phyloP scores from a whole-genome alignment of 2,888 invertebrate species.

The Yponomeuta malinellus region DNA sequence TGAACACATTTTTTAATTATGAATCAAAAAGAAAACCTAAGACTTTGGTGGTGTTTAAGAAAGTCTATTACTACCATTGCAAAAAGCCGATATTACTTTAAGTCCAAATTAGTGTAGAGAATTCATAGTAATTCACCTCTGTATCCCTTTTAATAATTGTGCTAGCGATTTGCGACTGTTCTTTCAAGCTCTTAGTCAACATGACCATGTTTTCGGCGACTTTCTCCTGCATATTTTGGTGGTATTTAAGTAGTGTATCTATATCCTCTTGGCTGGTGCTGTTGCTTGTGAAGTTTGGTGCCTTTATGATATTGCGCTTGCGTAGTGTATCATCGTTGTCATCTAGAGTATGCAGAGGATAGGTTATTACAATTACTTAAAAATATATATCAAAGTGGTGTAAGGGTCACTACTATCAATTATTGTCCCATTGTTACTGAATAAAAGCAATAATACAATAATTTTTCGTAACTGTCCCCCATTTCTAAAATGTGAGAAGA shows the following conservation, averaged over 20 bases:
- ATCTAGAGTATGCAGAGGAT: conserved; percentile 33
- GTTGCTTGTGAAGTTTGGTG: conserved; percentile 63
- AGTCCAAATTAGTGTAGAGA: too few species aligned
- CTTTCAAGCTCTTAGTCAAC: conserved; percentile 90
- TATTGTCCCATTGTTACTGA: too few species aligned
- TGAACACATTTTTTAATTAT: too few species aligned
- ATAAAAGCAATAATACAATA: too few species aligned
- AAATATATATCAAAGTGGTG: too few species aligned
- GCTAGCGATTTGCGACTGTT: conserved; percentile 92
- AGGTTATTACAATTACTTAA: not conserved
- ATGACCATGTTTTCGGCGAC: conserved; percentile 96
- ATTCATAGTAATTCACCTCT: conserved; percentile 69
- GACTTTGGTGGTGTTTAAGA: too few species aligned
- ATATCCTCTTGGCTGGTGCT: conserved; percentile 80
- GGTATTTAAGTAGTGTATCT: conserved; percentile 89
- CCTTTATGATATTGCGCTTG: conserved; percentile 72
- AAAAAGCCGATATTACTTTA: too few species aligned
- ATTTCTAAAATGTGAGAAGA: too few species aligned
- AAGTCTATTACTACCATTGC: too few species aligned
- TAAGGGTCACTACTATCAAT: too few species aligned
- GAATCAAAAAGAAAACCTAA: too few species aligned
- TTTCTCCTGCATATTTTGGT: conserved; percentile 92
- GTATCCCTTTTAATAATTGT: conserved; percentile 93
- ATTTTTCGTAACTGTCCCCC: too few species aligned
- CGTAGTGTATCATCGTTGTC: conserved; percentile 64